These are phyloP conservation scores for Microplitis demolitor DNA, from an alignment of 1,140 invertebrate genomes.

Conservation along the genomic window DNA sequence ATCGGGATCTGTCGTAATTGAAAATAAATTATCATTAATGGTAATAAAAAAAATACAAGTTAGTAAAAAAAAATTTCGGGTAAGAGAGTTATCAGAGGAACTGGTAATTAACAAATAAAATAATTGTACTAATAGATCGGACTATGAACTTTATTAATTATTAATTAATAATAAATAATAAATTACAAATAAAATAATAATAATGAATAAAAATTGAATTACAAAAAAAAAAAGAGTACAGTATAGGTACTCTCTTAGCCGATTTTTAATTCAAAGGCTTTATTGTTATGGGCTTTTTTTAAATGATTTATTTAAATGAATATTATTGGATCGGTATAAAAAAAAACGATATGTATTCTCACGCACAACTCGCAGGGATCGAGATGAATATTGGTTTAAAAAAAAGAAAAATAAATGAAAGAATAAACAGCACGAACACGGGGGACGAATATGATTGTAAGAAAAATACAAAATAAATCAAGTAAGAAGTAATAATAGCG, in stretches of 20 bases:
- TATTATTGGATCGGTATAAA: background rate
- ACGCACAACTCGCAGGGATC: constrained; percentile 7
- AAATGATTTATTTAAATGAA: no score
- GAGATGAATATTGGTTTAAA: background rate
- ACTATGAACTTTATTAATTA: no score
- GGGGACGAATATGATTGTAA: background rate
- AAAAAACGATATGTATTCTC: background rate
- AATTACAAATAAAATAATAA: no score
- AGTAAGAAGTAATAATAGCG: background rate
- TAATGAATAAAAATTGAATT: no score
- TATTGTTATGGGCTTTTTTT: no score
- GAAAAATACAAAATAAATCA: background rate
- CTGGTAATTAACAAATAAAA: background rate
- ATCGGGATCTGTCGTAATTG: background rate
- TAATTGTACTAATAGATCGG: no score
- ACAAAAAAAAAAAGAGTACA: no score
- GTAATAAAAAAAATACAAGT: background rate
- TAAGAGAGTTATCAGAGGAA: background rate
- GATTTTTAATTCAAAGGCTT: no score
- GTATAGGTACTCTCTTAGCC: no score
- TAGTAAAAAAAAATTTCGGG: background rate
- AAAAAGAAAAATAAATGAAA: background rate
- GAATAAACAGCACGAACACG: background rate
- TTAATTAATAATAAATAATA: no score
- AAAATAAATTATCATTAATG: background rate